Evolutionary conservation across 2,113 vertebrate genomes (phyloP).

Genomic region (Ptychochromis oligacanthus): DNA sequence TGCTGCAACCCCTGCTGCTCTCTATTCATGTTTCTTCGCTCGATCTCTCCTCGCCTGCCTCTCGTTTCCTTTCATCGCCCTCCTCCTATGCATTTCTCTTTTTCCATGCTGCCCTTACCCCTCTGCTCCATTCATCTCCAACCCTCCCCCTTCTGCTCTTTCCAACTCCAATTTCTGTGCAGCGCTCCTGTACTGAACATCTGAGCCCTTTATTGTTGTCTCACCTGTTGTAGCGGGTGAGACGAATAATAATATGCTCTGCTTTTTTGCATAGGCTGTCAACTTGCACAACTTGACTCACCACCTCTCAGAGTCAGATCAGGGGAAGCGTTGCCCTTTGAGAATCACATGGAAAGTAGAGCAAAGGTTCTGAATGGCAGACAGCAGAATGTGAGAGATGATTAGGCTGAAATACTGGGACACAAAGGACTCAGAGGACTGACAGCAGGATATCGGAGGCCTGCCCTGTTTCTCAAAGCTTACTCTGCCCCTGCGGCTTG

Average conservation of each 20-base stretch:
- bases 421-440: not conserved
- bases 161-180: not conserved
- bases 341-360: not conserved
- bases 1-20: constrained; percentile 15
- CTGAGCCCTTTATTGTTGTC: constrained; percentile 11
- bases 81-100: constrained; percentile 8
- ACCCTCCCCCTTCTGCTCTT: not conserved
- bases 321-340: not conserved
- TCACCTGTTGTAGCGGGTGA: not conserved
- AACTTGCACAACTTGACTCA: constrained; percentile 2
- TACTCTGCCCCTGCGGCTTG: not conserved
- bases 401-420: not conserved
- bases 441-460: not conserved
- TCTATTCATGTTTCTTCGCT: constrained; percentile 2
- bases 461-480: not conserved
- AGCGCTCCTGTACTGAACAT: not conserved
- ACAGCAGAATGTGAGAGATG: not conserved
- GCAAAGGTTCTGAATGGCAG: not conserved
- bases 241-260: not conserved
- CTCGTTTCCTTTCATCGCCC: not conserved
- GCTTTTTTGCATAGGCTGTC: not conserved
- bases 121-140: not conserved
- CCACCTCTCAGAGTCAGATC: not conserved
- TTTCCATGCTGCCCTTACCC: not conserved
- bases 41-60: not conserved